Base-by-base conservation (phyloP, 2,113 vertebrate species). In the Conger conger region DNA sequence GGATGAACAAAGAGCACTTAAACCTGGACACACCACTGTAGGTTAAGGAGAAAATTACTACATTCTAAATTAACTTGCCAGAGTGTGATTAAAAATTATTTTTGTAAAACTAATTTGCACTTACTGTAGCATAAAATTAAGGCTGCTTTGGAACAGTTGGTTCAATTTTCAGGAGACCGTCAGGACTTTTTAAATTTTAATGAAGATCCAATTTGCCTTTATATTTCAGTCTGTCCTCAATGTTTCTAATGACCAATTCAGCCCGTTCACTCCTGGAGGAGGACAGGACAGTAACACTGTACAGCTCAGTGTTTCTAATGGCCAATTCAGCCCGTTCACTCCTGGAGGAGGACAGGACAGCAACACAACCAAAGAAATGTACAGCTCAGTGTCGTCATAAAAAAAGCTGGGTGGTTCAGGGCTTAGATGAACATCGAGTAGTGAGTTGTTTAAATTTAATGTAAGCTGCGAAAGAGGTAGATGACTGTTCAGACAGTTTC, bases 81-180 rank as follows among this genome's bases (percentile, higher is more conserved):
- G 86, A 90, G 88, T 92, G 92, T 93, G 92, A 94, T 94, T 94
- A 94, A 94, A 94, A 94, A 91, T 88, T 87, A 86, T 92, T 94
- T 93, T 91, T 89, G 90, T 92, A 91, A 94, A 94, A 92, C 92
- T 95, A 94, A 94, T 95, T 94, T 95, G 93, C 91, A 92, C 93
- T 93, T 93, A 94, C 93, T 94, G 92, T 93, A 92, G 91, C 93
- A 93, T 93, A 93, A 94, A 94, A 95, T 95, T 88, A 91, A 91
- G 91, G 91, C 90, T 93, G 91, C 89, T 84, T 90, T 93, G 90
- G 91, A 94, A 91, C 92, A 91, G 90, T 94, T 92, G 90, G 92
- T 93, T 91, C 88, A 90, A 91, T 92, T 92, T 94, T 92, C 90
- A 90, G 82, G 91, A 91, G 92, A 92, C 91, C 92, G 91, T 93